Evolutionary conservation across 2,888 invertebrate genomes (phyloP), one percentile per base, ranked within the genome.

Genomic region (Drosophila picticornis): DNA sequence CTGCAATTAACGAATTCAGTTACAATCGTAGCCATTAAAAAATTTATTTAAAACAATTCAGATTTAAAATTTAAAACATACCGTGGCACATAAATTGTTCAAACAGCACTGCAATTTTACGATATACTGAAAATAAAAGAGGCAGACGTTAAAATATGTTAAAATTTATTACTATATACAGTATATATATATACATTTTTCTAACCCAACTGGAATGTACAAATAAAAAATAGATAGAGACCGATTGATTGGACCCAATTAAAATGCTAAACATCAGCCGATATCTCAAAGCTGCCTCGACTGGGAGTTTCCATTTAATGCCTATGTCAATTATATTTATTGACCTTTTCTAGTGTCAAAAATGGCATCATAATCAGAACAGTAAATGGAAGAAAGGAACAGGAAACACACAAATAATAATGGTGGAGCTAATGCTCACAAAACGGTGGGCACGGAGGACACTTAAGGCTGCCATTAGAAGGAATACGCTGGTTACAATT

Each of bases 311-410:
- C 31, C 52, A 59, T 43, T 60, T 34, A 70, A 73, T 59, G 59
- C 31, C 63, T 19, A 40, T 68, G 40, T 50, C 58, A 62, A 76
- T 80, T 77, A 66, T 71, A 60, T 74, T 88, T 84, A 84, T 90
- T 87, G 75, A 78, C 77, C 72, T 80, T 82, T 76, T 81, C 75
- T 78, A 83, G 81, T 83, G 84, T 83, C 84, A 76, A 80, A 84
- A 85, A 81, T 81, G 74, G 74, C 87, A 74, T 70, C 72, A 80
- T 81, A 80, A 80, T 76, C 81, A 74, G 63, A 56, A 56, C 57
- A 67, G 70, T 69, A 77, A 78, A 72, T 65, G 71, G 25, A 40
- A 50, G 16, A 51, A 50, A 34, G 0, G 31, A n/a, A 40, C n/a
- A 36, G 25, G 22, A 27, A 32, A 46, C 40, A 65, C 50, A 59